Percentiles rank a stretch among this genome's conserved stretches.
Conservation (phyloP, 2,888 invertebrate species). For the Brenthis hecate region DNA sequence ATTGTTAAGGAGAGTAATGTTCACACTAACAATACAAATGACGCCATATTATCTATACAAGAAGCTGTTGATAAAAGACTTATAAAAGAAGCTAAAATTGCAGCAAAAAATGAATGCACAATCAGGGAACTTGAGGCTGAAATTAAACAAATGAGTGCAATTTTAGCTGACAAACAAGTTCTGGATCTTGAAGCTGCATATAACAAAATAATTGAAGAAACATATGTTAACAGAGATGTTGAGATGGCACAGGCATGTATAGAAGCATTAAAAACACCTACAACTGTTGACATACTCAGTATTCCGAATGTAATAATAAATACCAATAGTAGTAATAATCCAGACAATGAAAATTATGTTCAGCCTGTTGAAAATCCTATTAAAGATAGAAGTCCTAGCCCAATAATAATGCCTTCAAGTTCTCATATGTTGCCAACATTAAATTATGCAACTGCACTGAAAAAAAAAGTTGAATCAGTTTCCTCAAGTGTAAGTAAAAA, state of each 20-base stretch:
- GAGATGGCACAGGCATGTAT: slow-evolving; percentile 74
- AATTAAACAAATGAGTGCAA: slow-evolving; percentile 72
- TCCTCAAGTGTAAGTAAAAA: slow-evolving; percentile 69
- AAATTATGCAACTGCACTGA: slow-evolving; percentile 69
- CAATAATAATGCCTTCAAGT: slow-evolving; percentile 51
- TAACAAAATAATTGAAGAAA: slow-evolving; percentile 59
- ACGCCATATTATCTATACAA: slow-evolving; percentile 72
- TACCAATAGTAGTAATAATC: slow-evolving; percentile 51
- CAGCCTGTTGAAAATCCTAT: slow-evolving; percentile 52
- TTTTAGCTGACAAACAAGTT: slow-evolving; percentile 68
- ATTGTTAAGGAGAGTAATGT: slow-evolving; percentile 71
- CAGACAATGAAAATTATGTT: slow-evolving; percentile 51
- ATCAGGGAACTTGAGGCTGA: slow-evolving; percentile 73
- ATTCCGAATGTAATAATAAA: slow-evolving; percentile 56
- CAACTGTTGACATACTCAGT: slow-evolving; percentile 61
- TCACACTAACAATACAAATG: slow-evolving; percentile 61
- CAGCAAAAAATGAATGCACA: slow-evolving; percentile 67
- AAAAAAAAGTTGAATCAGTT: slow-evolving; percentile 55
- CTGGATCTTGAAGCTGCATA: slow-evolving; percentile 59
- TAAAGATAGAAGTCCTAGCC: slow-evolving; percentile 55
- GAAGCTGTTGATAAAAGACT: slow-evolving; percentile 71
- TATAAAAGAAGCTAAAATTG: slow-evolving; percentile 65
- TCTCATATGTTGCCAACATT: slow-evolving; percentile 51
- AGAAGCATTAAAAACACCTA: slow-evolving; percentile 62
- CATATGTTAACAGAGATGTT: slow-evolving; percentile 57